Conservation (phyloP, 2,797 vertebrate species). For the Rhyacichthys aspro region DNA sequence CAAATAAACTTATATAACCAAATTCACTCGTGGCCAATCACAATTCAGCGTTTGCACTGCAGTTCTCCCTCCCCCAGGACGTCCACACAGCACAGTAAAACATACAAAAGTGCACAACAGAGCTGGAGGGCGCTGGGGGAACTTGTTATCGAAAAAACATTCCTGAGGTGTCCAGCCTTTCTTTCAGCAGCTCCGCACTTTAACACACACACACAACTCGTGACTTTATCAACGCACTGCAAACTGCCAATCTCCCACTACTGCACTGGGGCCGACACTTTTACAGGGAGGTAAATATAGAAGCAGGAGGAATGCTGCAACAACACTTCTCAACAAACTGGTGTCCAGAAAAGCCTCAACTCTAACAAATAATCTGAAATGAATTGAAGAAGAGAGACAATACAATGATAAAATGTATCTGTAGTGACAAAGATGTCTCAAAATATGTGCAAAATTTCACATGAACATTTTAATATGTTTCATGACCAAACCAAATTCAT, state of each 20-base stretch:
- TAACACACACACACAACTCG: constrained; percentile 21
- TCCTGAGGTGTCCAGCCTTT: constrained; percentile 53
- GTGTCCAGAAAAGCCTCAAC: not conserved
- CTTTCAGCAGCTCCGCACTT: constrained; percentile 38
- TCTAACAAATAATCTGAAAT: no score
- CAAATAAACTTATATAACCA: constrained; percentile 12
- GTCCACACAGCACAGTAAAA: constrained; percentile 27
- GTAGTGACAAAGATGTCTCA: no score
- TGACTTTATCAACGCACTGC: constrained; percentile 57
- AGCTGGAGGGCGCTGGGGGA: constrained; percentile 32
- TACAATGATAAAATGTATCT: no score
- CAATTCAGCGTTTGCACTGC: constrained; percentile 14
- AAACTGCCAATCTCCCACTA: constrained; percentile 63
- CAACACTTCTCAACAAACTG: constrained; percentile 8
- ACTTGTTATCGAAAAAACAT: constrained; percentile 62
- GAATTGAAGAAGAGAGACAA: no score
- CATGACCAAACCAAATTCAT: no score
- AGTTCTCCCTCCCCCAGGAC: constrained; percentile 10
- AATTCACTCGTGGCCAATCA: constrained; percentile 29
- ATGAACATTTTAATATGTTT: no score
- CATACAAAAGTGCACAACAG: constrained; percentile 36
- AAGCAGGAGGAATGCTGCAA: constrained; percentile 14
- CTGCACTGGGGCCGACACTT: constrained; percentile 50
- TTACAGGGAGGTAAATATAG: constrained; percentile 51
- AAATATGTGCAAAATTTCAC: no score